A percentile compares a stretch with the other conserved stretches of the same genome.
phyloP scores from a whole-genome alignment of 1,140 invertebrate genomes.

The Drosophila orena region DNA sequence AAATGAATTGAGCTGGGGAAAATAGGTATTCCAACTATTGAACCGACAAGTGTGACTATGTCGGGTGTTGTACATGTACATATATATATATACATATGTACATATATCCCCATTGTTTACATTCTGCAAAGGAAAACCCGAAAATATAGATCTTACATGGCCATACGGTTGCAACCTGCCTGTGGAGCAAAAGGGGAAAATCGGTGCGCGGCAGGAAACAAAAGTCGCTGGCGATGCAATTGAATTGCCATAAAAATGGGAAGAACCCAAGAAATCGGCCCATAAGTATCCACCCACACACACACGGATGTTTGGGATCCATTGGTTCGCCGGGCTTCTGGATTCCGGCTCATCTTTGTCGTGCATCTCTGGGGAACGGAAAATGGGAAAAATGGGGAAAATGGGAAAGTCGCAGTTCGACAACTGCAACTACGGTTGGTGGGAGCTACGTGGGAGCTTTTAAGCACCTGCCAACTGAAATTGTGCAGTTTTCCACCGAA shows the following conservation, averaged over 20 bases:
- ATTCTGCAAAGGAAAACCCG: slow-evolving; percentile 51
- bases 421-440: slow-evolving; percentile 3
- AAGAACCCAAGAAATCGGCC: slow-evolving; percentile 15
- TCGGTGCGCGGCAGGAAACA: slow-evolving; percentile 55
- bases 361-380: slow-evolving; percentile 12
- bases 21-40: slow-evolving; percentile 48
- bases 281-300: slow-evolving; percentile 22
- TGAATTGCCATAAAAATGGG: slow-evolving; percentile 71
- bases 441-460: slow-evolving; percentile 31
- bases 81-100: no score
- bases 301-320: slow-evolving; percentile 40
- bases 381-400: slow-evolving; percentile 2
- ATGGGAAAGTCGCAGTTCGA: slow-evolving; percentile 15
- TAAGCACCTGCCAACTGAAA: slow-evolving; percentile 63
- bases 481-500: slow-evolving; percentile 51
- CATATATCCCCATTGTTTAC: slow-evolving; percentile 60
- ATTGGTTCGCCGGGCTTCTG: slow-evolving; percentile 24
- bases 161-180: slow-evolving; percentile 73
- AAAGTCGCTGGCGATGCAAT: slow-evolving; percentile 65
- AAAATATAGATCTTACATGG: slow-evolving; percentile 58
- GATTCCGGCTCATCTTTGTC: background rate
- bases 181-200: slow-evolving; percentile 2
- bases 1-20: slow-evolving; percentile 21
- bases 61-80: no score
- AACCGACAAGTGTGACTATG: slow-evolving; percentile 57